Evolutionary conservation across 1,140 invertebrate genomes (phyloP).

Genomic region (Micrasema minimum): DNA sequence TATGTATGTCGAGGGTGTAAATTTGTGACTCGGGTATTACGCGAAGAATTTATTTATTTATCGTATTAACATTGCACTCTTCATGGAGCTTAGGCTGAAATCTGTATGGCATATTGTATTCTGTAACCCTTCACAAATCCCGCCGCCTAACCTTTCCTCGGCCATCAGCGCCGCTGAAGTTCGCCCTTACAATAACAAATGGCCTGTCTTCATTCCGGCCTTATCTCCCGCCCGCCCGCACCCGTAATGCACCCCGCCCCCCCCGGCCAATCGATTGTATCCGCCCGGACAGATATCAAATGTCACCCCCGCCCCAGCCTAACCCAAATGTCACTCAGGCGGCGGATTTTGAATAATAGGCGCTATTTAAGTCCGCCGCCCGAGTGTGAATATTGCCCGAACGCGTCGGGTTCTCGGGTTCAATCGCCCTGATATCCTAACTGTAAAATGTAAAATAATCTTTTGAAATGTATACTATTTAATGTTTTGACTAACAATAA

Average conservation of each 20-base stretch:
- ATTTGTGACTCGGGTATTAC: no score
- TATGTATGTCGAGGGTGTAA: no score
- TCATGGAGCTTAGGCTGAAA: no score
- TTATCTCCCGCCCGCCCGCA: conserved; percentile 12
- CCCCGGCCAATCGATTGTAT: conserved; percentile 43
- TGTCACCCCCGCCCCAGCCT: conserved; percentile 39
- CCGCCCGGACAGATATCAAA: conserved; percentile 44
- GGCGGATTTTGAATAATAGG: conserved; percentile 38
- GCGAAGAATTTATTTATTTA: no score
- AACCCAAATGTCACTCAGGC: conserved; percentile 42
- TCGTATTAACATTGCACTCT: no score
- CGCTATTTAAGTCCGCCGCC: conserved; percentile 24
- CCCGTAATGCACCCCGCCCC: conserved; percentile 8
- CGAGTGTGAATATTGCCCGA: conserved; percentile 10
- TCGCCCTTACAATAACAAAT: conserved; percentile 41
- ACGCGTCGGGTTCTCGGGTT: neutral
- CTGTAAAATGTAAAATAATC: no score
- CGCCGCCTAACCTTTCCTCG: conserved; percentile 22
- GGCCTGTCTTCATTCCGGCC: conserved; percentile 46
- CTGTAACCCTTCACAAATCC: conserved; percentile 9
- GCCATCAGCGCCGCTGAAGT: conserved; percentile 12
- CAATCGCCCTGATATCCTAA: neutral
- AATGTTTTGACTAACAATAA: no score
- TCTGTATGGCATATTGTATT: no score
- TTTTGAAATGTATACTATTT: no score